These are phyloP conservation scores for Oceanodroma tethys DNA, from an alignment of 2,113 vertebrate species.

Conservation along the genomic window DNA sequence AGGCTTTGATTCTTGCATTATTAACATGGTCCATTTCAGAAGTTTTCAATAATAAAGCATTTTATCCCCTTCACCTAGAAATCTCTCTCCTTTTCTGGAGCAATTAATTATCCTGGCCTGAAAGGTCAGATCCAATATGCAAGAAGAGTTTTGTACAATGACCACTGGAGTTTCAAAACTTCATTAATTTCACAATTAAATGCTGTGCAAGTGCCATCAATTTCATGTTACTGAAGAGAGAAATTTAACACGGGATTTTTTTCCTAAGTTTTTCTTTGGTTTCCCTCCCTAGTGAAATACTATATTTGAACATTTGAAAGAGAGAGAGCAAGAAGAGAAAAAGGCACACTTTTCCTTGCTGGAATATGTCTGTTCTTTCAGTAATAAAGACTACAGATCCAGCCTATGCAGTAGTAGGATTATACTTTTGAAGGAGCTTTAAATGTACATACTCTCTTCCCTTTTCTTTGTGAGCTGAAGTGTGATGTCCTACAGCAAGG, in stretches of 20 bases:
- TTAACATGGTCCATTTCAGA: background rate
- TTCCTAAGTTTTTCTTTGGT: background rate
- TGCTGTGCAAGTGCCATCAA: background rate
- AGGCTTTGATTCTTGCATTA: background rate
- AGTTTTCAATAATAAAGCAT: background rate
- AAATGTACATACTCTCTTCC: background rate
- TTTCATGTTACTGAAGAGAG: background rate
- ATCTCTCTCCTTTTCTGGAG: background rate
- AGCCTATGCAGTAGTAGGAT: background rate
- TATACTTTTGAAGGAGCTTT: background rate
- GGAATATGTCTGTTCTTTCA: background rate
- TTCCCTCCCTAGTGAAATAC: background rate
- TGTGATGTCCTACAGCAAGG: background rate
- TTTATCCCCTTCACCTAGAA: background rate
- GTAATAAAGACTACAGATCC: background rate
- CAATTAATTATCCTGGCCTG: background rate
- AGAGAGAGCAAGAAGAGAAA: background rate
- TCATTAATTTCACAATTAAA: background rate
- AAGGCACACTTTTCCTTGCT: background rate
- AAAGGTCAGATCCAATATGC: background rate
- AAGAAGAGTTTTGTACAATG: background rate
- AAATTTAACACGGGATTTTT: background rate
- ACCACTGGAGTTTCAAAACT: background rate
- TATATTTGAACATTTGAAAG: background rate
- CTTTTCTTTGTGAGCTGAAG: background rate